phyloP scores from a whole-genome alignment of 1,140 invertebrate species.

The Anastatus disparis region DNA sequence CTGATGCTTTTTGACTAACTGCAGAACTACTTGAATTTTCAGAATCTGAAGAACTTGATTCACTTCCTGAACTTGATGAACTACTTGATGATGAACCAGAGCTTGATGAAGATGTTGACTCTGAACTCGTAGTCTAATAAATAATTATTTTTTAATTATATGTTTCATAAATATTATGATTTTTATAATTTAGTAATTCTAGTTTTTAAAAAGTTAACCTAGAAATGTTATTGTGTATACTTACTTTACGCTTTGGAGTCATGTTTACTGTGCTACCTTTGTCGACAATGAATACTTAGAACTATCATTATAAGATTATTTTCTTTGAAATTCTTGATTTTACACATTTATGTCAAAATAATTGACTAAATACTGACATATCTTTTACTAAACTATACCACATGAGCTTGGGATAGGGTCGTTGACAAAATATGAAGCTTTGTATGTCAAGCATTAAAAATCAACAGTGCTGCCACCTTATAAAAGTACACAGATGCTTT shows the following conservation, averaged over 20 bases:
- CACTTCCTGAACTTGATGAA: constrained; percentile 75
- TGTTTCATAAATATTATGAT: constrained; percentile 4
- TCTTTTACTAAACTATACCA: constrained; percentile 32
- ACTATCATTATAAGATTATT: constrained; percentile 34
- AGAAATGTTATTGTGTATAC: constrained; percentile 34
- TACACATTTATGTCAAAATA: constrained; percentile 42
- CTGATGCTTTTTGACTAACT: constrained; percentile 59
- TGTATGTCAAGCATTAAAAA: constrained; percentile 15
- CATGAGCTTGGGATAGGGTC: constrained; percentile 39
- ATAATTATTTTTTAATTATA: constrained; percentile 9
- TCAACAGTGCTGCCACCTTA: constrained; percentile 13
- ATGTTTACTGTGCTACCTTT: constrained; percentile 54
- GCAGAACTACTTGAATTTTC: constrained; percentile 75
- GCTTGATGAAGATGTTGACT: constrained; percentile 73
- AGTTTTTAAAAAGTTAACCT: constrained; percentile 41
- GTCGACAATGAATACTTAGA: constrained; percentile 5
- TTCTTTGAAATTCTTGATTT: constrained; percentile 25
- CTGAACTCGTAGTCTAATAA: constrained; percentile 69
- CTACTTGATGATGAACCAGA: constrained; percentile 72
- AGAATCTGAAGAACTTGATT: constrained; percentile 76
- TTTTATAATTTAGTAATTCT: constrained; percentile 2
- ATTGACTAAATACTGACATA: constrained; percentile 37
- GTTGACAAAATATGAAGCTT: constrained; percentile 40
- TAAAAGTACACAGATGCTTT: no score
- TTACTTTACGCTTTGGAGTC: constrained; percentile 64